Conservation (phyloP, 2,113 vertebrate genomes). For the Seriola quinqueradiata region DNA sequence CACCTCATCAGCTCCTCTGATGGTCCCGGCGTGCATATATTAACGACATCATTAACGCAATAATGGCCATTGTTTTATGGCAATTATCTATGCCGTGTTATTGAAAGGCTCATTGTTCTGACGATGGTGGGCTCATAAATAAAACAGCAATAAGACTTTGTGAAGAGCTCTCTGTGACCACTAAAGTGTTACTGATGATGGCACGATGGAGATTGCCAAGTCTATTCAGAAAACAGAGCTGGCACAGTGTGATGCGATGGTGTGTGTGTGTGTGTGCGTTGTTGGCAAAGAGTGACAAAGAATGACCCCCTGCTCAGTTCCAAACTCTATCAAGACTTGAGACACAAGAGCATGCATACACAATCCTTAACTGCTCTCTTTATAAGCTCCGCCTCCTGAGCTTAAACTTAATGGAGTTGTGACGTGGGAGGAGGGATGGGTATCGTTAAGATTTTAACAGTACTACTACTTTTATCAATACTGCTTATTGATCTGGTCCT, state of each 20-base stretch:
- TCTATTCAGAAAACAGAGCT: conserved; percentile 57
- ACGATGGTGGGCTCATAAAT: conserved; percentile 67
- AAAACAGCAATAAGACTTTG: conserved; percentile 65
- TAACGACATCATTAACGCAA: conserved; percentile 69
- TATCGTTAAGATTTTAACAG: too few relatives aligned
- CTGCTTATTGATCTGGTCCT: too few relatives aligned
- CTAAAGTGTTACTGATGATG: conserved; percentile 70
- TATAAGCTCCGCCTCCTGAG: background rate
- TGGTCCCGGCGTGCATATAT: conserved; percentile 38
- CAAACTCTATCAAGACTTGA: conserved; percentile 8
- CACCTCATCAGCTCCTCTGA: conserved; percentile 26
- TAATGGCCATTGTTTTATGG: conserved; percentile 71
- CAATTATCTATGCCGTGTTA: conserved; percentile 67
- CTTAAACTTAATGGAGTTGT: too few relatives aligned
- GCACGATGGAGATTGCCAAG: conserved; percentile 49
- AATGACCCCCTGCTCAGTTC: conserved; percentile 2
- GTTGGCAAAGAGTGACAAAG: background rate
- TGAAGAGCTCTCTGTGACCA: conserved; percentile 64
- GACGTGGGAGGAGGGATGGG: too few relatives aligned
- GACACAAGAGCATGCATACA: conserved; percentile 15
- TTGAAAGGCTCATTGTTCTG: conserved; percentile 72
- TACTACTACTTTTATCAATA: too few relatives aligned
- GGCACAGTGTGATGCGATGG: conserved; percentile 25
- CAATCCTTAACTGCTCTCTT: conserved; percentile 6
- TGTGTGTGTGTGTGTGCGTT: conserved; percentile 30